These are phyloP conservation scores for Condylostylus longicornis DNA, from an alignment of 1,140 invertebrate species.

Conservation along the genomic window DNA sequence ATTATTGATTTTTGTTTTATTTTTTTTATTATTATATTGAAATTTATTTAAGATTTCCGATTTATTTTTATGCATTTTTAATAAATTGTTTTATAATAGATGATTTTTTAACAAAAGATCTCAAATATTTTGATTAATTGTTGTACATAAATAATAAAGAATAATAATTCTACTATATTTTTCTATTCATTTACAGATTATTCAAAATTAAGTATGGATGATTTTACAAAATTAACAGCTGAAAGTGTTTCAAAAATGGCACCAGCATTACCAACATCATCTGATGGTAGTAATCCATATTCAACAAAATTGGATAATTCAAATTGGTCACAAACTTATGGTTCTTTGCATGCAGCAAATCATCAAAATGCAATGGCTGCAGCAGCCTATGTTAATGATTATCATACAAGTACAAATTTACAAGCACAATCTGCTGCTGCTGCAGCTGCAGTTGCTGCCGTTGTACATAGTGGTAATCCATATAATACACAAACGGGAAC, in stretches of 20 bases:
- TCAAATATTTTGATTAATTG: too few relatives aligned
- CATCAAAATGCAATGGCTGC: conserved; percentile 26
- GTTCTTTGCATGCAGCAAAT: conserved; percentile 15
- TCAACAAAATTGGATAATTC: conserved; percentile 30
- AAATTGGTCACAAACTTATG: conserved; percentile 23
- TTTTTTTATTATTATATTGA: too few relatives aligned
- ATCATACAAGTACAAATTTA: conserved; percentile 17
- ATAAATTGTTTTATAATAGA: too few relatives aligned
- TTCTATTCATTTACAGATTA: conserved; percentile 17
- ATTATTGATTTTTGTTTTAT: too few relatives aligned
- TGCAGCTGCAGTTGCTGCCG: conserved; percentile 9
- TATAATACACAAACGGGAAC: conserved; percentile 5
- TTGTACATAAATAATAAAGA: too few relatives aligned
- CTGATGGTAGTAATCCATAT: conserved; percentile 29
- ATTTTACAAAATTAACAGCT: conserved; percentile 39
- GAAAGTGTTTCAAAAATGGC: conserved; percentile 35
- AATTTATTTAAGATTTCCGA: too few relatives aligned
- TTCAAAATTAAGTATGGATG: conserved; percentile 32
- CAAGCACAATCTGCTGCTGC: conserved; percentile 22
- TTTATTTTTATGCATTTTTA: too few relatives aligned
- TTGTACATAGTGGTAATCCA: conserved; percentile 14
- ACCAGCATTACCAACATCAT: conserved; percentile 26
- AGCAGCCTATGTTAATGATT: conserved; percentile 19
- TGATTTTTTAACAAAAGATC: too few relatives aligned
- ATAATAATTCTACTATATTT: background rate